Conservation (phyloP, 53 echinoderm and acorn worm genomes). For the Arbacia lixula region DNA sequence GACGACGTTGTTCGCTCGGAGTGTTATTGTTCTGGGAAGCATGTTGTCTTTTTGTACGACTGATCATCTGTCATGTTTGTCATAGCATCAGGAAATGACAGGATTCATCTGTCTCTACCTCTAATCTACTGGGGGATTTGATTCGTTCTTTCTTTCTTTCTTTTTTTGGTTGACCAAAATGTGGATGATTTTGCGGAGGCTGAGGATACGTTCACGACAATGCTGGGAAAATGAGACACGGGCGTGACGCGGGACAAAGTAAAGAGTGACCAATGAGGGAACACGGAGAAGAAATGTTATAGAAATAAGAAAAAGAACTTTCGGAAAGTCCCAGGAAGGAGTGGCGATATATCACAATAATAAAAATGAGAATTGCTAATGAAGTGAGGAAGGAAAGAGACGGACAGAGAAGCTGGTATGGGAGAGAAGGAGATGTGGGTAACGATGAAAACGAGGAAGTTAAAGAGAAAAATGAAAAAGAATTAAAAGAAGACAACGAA, state of each 20-base stretch:
- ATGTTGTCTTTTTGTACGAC: no score
- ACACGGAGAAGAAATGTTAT: no score
- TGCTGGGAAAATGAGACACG: background rate
- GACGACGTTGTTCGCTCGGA: no score
- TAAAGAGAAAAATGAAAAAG: background rate
- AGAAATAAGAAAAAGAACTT: no score
- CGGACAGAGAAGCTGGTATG: no score
- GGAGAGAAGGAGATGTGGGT: background rate
- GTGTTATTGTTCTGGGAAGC: no score
- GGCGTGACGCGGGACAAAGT: background rate
- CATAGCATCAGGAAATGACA: conserved; percentile 15
- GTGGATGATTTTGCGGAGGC: background rate
- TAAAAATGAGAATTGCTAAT: no score
- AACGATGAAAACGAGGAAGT: background rate
- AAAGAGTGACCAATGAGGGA: background rate
- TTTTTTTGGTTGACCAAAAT: conserved; percentile 6
- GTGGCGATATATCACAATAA: no score
- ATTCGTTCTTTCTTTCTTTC: background rate
- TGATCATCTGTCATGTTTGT: no score
- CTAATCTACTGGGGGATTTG: no score
- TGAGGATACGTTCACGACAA: background rate
- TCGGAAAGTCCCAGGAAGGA: no score
- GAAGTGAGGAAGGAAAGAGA: no score
- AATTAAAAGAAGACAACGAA: background rate
- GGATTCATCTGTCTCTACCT: conserved; percentile 14